Evolutionary conservation across 2,797 vertebrate genomes (phyloP), one percentile per base, ranked within the genome.

Genomic region (Pampus argenteus): DNA sequence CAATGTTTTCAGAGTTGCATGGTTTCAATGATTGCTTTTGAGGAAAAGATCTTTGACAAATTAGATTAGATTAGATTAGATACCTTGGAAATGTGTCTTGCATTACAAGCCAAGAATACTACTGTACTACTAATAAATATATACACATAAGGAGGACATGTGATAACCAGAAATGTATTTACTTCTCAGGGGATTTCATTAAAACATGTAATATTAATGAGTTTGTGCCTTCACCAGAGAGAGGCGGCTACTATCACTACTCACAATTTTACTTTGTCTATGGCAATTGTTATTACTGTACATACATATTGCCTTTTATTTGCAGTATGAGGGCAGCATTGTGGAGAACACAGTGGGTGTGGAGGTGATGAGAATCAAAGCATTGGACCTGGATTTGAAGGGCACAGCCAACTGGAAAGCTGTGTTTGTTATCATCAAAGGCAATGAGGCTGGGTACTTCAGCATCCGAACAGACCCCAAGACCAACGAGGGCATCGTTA

Each of bases 391-490:
- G 58, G 98, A 99, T 18, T 62, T 93, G 87, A 54, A 91, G n/a
- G 73, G 61, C 70, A 93, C 95, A 17, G 94, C 95, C 2, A 99
- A 97, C 66, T 96, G 95, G 96, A 40, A 86, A 29, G 83, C 95
- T 2, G 86, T 93, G 4, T 98, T 91, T 86, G 91, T 85, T 9
- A 97, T 99, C 63, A 82, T 93, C 65, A 92, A 94, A 57, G 98
- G 97, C 77, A 99, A 99, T 38, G 96, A 98, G 86, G 96, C 93
- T 0, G 93, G 94, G 2, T 95, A 93, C 81, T 99, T 99, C 92
- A 95, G 93, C 85, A 96, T 98, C 66, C 77, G 61, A 66, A 96
- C 94, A 17, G 96, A 99, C 75, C 71, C 91, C 34, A 71, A 78
- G 5, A 99, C 96, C 83, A 97, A 98, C 0, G 95, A 98, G 82